Conservation (phyloP, 1,140 invertebrate species). For the Nymphalis io region DNA sequence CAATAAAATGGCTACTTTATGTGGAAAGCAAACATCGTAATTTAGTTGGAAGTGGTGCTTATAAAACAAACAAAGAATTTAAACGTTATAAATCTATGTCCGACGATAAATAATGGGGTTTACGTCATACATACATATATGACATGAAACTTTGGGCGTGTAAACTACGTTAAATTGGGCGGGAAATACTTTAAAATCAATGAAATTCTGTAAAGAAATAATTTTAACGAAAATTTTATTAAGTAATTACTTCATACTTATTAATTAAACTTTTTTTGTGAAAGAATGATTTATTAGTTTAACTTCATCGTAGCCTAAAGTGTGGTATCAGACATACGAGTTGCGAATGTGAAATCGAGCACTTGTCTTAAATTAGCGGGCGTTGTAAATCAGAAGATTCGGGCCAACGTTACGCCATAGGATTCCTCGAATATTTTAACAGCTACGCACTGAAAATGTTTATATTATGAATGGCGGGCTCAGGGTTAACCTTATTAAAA, state of each 20-base stretch:
- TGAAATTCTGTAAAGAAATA: too few relatives aligned
- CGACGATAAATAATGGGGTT: slow-evolving; percentile 37
- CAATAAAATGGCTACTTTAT: background rate
- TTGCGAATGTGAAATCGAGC: slow-evolving; percentile 45
- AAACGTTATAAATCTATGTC: slow-evolving; percentile 40
- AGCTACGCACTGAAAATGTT: slow-evolving; percentile 47
- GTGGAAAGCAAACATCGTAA: slow-evolving; percentile 32
- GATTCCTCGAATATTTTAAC: slow-evolving; percentile 54
- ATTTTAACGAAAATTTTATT: too few relatives aligned
- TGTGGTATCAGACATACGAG: slow-evolving; percentile 15
- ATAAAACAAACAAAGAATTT: slow-evolving; percentile 37
- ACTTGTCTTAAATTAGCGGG: slow-evolving; percentile 66
- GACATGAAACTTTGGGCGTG: background rate
- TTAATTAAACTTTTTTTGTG: too few relatives aligned
- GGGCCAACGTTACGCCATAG: slow-evolving; percentile 57
- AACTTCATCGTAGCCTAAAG: background rate
- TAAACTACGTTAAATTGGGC: background rate
- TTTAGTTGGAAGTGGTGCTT: slow-evolving; percentile 20
- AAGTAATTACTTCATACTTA: too few relatives aligned
- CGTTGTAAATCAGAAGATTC: slow-evolving; percentile 60
- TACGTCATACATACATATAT: slow-evolving; percentile 35
- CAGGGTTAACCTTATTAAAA: slow-evolving; percentile 27
- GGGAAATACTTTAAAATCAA: background rate
- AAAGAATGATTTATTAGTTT: background rate
- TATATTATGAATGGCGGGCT: slow-evolving; percentile 43